Conservation (phyloP, 2,888 invertebrate species). For the Phalera bucephala region DNA sequence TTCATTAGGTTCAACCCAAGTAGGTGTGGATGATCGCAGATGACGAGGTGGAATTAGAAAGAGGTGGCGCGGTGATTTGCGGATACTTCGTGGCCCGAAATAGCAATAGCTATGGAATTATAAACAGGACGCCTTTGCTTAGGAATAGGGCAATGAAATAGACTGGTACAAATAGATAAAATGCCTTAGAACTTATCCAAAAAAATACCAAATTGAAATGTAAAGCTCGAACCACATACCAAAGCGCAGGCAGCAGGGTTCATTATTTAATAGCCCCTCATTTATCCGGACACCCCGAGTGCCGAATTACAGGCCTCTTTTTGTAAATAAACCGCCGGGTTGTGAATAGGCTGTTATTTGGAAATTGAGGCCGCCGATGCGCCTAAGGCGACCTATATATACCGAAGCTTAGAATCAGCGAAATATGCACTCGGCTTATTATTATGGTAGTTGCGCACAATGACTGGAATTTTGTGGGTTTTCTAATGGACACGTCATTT, state of each 20-base stretch:
- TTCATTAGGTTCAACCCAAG: no score
- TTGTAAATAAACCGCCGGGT: conserved; percentile 72
- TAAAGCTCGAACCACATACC: conserved; percentile 4
- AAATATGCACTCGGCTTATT: conserved; percentile 2
- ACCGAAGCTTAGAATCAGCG: conserved; percentile 20
- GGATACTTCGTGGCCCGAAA: no score
- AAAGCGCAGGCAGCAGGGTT: conserved; percentile 44
- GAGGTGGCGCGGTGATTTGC: no score
- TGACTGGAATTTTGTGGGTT: conserved; percentile 19
- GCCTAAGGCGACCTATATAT: neutral
- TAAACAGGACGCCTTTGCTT: no score
- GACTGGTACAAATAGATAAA: neutral
- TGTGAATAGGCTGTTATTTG: conserved; percentile 43
- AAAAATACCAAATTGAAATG: neutral
- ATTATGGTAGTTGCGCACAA: conserved; percentile 12
- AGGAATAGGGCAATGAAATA: no score
- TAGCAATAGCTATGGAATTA: no score
- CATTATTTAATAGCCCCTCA: conserved; percentile 74
- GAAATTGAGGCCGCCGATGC: conserved; percentile 10
- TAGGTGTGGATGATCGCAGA: no score
- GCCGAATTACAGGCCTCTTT: conserved; percentile 68
- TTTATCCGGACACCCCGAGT: conserved; percentile 61
- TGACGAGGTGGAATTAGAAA: no score
- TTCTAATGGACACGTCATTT: no score
- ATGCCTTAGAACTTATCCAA: neutral